Conservation (phyloP, 2,888 invertebrate species). For the Crossocerus cetratus region DNA sequence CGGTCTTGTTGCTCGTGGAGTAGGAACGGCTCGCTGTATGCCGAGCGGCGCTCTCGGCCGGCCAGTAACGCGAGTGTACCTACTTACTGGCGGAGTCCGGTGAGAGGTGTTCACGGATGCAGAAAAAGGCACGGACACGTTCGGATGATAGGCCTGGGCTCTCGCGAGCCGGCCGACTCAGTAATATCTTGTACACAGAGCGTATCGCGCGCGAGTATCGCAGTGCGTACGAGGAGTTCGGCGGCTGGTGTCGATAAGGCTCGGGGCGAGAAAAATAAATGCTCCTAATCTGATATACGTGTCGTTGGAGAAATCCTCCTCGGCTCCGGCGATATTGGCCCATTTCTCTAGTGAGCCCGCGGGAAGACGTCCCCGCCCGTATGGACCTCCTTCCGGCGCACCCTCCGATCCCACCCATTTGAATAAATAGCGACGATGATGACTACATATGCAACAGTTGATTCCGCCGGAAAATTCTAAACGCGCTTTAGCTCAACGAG, state of each 20-base stretch:
- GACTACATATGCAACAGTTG: too few species aligned
- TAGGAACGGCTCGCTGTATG: neutral
- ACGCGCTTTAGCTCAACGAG: too few species aligned
- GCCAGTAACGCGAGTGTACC: neutral
- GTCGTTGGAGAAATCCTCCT: neutral
- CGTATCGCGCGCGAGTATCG: neutral
- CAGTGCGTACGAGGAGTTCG: neutral
- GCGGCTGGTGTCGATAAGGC: neutral
- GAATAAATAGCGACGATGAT: too few species aligned
- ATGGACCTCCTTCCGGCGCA: neutral
- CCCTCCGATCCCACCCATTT: neutral
- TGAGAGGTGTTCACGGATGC: neutral
- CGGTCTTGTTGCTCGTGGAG: neutral
- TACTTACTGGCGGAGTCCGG: neutral
- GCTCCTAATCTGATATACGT: neutral
- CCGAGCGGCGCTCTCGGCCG: neutral
- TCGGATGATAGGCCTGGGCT: neutral
- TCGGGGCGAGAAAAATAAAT: neutral
- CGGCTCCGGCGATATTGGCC: neutral
- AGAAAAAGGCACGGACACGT: neutral
- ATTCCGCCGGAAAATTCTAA: too few species aligned
- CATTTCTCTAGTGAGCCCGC: neutral
- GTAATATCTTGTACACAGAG: neutral
- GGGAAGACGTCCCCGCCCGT: neutral
- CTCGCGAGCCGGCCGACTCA: neutral